phyloP scores from a whole-genome alignment of 92 coral and sea anemone genomes.

The Parazoanthus darwini region DNA sequence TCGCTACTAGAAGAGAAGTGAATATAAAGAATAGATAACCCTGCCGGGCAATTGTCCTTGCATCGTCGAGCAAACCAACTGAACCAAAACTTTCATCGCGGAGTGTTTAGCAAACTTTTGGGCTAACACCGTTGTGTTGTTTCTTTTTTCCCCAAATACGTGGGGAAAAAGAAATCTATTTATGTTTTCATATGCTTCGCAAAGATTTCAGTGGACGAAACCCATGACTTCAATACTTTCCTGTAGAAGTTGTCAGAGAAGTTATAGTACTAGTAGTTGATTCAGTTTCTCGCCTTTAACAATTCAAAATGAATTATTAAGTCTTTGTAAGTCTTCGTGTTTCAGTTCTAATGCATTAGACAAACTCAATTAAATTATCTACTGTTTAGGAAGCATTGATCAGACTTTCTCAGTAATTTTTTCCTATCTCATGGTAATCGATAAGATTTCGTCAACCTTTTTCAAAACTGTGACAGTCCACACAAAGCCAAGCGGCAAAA shows the following conservation, averaged over 20 bases:
- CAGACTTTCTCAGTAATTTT: background rate
- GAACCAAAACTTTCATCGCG: background rate
- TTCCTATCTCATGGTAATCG: background rate
- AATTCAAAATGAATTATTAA: background rate
- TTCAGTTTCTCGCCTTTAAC: background rate
- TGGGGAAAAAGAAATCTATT: background rate
- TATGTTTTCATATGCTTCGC: background rate
- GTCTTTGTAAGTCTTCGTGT: background rate
- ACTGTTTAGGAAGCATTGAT: slow-evolving; percentile 2
- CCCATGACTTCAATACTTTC: background rate
- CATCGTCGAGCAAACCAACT: background rate
- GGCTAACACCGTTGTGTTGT: background rate
- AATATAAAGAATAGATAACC: background rate
- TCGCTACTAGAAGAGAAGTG: background rate
- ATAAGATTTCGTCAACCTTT: too few species aligned
- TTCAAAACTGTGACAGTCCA: too few species aligned
- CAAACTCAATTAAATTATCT: background rate
- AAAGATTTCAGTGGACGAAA: background rate
- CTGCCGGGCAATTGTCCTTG: background rate
- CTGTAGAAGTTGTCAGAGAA: background rate
- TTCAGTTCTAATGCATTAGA: background rate
- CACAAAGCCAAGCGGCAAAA: too few species aligned
- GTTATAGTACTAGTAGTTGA: background rate
- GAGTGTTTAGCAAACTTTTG: background rate
- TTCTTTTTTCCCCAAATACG: background rate